Conservation (phyloP, 2,888 invertebrate species). For the Lapara coniferarum region DNA sequence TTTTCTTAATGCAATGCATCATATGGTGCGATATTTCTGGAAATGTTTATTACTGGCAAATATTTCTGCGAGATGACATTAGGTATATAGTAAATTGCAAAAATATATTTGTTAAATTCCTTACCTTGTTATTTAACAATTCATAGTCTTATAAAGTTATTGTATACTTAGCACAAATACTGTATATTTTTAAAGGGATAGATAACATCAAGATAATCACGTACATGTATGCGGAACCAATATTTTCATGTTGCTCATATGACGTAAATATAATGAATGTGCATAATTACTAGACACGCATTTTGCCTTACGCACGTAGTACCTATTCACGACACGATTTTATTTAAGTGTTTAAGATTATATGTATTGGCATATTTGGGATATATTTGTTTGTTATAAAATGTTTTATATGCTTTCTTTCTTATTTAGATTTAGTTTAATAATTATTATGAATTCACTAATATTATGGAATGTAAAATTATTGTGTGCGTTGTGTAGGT, state of each 20-base stretch:
- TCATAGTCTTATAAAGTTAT: too few relatives aligned
- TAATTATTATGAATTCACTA: too few relatives aligned
- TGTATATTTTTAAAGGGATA: background rate
- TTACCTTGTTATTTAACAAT: background rate
- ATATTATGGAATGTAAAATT: background rate
- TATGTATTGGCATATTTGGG: too few relatives aligned
- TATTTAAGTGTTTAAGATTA: too few relatives aligned
- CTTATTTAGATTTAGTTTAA: background rate
- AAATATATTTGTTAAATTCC: background rate
- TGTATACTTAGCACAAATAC: background rate
- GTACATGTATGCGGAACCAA: slow-evolving; percentile 8
- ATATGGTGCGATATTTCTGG: background rate
- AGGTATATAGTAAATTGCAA: background rate
- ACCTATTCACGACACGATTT: background rate
- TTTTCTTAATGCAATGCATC: background rate
- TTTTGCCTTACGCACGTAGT: background rate
- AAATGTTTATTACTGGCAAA: background rate
- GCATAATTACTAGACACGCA: slow-evolving; percentile 5
- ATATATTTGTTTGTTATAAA: too few relatives aligned
- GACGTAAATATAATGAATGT: slow-evolving; percentile 9
- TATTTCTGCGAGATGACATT: background rate
- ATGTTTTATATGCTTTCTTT: too few relatives aligned
- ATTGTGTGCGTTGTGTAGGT: too few relatives aligned
- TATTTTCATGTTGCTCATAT: slow-evolving; percentile 7
- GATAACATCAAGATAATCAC: background rate